Evolutionary conservation across 92 coral and sea anemone species (phyloP), one percentile per base, ranked within the genome.

Genomic region (Porites evermanni): DNA sequence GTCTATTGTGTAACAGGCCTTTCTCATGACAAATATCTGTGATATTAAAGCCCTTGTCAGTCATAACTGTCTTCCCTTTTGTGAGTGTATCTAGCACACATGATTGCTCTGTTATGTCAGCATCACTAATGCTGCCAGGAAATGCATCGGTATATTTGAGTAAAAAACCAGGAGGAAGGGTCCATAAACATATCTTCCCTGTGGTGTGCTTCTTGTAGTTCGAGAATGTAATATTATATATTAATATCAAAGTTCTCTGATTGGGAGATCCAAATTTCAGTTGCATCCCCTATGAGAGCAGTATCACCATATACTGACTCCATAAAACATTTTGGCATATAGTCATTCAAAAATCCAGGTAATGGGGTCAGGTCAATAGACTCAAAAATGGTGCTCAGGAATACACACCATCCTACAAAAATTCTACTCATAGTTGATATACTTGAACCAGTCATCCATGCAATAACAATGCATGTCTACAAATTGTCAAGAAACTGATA

Each of bases 391-490:
- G 63, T 58, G 29, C 23, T 14, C 59, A 83, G 70, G 53, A 84
- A 84, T 24, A 84, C 88, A 64, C 64, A 32, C 83, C 89, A 86
- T 26, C 53, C 83, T 13, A 50, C 60, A 78, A 86, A 78, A 12
- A 53, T 50, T 26, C 84, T 67, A 0, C 54, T 32, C 77, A 86
- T 68, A 14, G 84, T 86, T 77, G 72, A 26, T 56, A 38, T 16
- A 54, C 83, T 68, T 23, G 67, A 68, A 7, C 12, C 71, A 1
- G 83, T 53, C 83, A 85, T 86, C 89, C 89, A 84, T 18, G 88
- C 81, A 61, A 75, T 84, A 13, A 84, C 24, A 86, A 24, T 19
- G 63, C 72, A 77, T 85, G 89, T n/a, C 54, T 77, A 29, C 84
- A 78, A 21, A 67, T 52, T 53, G 85, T 2, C 14, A 72, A 72